Evolutionary conservation across 2,888 invertebrate species (phyloP).

Genomic region (Cerceris ruficornis): DNA sequence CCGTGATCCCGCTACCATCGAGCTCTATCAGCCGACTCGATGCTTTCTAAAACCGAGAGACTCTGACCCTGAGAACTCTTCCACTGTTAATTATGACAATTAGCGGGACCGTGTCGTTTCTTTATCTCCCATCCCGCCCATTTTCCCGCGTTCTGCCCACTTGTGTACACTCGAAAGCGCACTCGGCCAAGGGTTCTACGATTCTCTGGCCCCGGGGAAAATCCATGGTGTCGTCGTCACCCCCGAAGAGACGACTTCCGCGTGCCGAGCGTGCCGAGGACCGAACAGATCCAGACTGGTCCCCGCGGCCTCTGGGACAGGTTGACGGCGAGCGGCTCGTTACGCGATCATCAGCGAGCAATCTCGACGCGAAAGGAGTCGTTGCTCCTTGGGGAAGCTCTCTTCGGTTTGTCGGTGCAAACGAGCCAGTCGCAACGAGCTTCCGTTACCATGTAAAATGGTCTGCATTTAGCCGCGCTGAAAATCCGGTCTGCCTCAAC

Average conservation of each 20-base stretch:
- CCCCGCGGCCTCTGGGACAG: slow-evolving; percentile 40
- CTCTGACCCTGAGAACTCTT: slow-evolving; percentile 55
- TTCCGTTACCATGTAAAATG: background rate
- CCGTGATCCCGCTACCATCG: slow-evolving; percentile 57
- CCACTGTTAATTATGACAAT: slow-evolving; percentile 69
- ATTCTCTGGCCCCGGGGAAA: slow-evolving; percentile 16
- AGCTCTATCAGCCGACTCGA: slow-evolving; percentile 30
- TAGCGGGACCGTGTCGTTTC: slow-evolving; percentile 45
- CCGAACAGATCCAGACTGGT: slow-evolving; percentile 44
- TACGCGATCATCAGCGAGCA: slow-evolving; percentile 61
- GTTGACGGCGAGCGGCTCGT: slow-evolving; percentile 62
- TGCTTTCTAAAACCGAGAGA: slow-evolving; percentile 22
- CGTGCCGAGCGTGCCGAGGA: slow-evolving; percentile 56
- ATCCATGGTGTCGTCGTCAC: slow-evolving; percentile 29
- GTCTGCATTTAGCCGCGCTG: background rate
- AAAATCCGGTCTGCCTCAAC: background rate
- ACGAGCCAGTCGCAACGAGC: background rate
- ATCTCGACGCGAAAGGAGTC: slow-evolving; percentile 48
- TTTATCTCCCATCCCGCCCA: slow-evolving; percentile 2
- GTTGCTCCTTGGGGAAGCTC: slow-evolving; percentile 21
- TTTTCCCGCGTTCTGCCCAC: background rate
- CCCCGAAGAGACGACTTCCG: slow-evolving; percentile 59
- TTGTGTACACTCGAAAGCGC: background rate
- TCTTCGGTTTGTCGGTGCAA: background rate
- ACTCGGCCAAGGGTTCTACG: slow-evolving; percentile 9